Base-by-base conservation (phyloP, 2,888 invertebrate genomes). In the Brassicogethes aeneus region DNA sequence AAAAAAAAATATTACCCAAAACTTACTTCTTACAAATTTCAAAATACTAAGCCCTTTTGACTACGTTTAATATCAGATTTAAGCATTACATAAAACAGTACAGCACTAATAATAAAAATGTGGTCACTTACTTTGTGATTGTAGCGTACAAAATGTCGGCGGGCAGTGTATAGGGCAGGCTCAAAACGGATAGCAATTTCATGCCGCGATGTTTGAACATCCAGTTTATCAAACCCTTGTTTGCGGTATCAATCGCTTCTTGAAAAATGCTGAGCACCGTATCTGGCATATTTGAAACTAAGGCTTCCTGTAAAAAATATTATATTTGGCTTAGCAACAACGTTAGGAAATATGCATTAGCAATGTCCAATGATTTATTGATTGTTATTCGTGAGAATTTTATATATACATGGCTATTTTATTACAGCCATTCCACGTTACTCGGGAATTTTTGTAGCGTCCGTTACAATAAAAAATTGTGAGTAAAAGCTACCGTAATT, bases 211-310 rank as follows among this genome's bases (percentile, higher is more conserved):
- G 85, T 54, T 85, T 81, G 71, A 92, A 89, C 48, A 94, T 70
- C 89, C 92, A 93, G 68, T 90, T 92, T 41, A 90, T 75, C 16
- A 95, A 68, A 2, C 93, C 93, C 60, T 83, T 87, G 69, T 95
- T 94, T 0, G 93, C 90, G 1, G 89, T 81, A 62, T 93, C 90
- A 50, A 93, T 91, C 1, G 92, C 93, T 61, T 90, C 88, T 73
- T 94, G 92, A 66, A 95, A 87, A 59, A 90, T 84, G 54, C 82
- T 84, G 68, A 90, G 76, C 55, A 95, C 90, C 1, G 87, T 85
- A 61, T 92, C 91, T 7, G 94, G 94, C 51, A 95, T 78, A 62
- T 87, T 85, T 46, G 89, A 91, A 16, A 85, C 79, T 46, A 90
- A 73, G 10, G 93, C 89, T 69, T 90, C 89, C 88, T 90, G 60